phyloP scores from a whole-genome alignment of 92 coral and sea anemone genomes.

The Palythoa caribaeorum region DNA sequence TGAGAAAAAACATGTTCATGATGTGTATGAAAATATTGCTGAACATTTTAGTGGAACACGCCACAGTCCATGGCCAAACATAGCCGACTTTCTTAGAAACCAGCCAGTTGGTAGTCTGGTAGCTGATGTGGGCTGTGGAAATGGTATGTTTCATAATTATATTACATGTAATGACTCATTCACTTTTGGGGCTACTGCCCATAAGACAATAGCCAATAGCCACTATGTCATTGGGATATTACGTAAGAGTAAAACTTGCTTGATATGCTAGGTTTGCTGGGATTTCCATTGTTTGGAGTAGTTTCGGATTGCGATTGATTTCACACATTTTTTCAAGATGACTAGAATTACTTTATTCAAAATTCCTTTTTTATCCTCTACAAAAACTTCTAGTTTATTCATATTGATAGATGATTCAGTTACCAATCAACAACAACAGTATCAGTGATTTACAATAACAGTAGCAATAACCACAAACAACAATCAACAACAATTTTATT shows the following conservation, averaged over 20 bases:
- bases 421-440: too few relatives aligned
- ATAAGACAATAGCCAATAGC: too few relatives aligned
- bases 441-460: too few relatives aligned
- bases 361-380: not conserved
- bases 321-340: too few relatives aligned
- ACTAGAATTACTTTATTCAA: not conserved
- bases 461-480: too few relatives aligned
- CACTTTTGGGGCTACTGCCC: not conserved
- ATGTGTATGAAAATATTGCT: conserved; percentile 95
- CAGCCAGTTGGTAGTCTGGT: conserved; percentile 86
- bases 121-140: conserved; percentile 99
- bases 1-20: conserved; percentile 86
- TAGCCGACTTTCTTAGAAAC: conserved; percentile 80
- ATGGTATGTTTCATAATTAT: conserved; percentile 59
- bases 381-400: not conserved
- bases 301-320: too few relatives aligned
- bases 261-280: too few relatives aligned
- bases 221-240: too few relatives aligned
- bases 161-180: not conserved
- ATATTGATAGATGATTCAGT: too few relatives aligned
- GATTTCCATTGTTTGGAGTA: too few relatives aligned
- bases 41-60: conserved; percentile 99
- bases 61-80: conserved; percentile 97
- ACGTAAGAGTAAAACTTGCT: too few relatives aligned
- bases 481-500: too few relatives aligned